These are phyloP conservation scores for Drosophila equinoxialis DNA, from an alignment of 1,140 invertebrate genomes.

Conservation along the genomic window DNA sequence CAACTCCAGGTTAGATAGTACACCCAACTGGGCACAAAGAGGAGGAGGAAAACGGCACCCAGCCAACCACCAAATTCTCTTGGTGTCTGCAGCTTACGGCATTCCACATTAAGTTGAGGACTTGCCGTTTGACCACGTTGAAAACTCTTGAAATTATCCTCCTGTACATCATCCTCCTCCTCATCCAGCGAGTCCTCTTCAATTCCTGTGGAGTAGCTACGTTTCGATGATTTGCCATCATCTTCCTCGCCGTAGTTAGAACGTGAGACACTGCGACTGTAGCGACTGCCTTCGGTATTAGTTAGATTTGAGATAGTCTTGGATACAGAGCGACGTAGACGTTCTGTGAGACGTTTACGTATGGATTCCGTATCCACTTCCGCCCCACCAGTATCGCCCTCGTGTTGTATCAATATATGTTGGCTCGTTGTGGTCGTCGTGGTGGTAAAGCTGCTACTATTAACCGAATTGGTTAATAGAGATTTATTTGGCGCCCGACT, in stretches of 20 bases:
- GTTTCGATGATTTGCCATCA: slow-evolving; percentile 72
- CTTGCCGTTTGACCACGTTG: slow-evolving; percentile 28
- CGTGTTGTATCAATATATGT: slow-evolving; percentile 61
- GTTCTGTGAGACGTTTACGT: slow-evolving; percentile 64
- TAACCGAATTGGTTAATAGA: slow-evolving; percentile 62
- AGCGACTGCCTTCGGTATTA: slow-evolving; percentile 67
- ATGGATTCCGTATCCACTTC: slow-evolving; percentile 63
- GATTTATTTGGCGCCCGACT: slow-evolving; percentile 56
- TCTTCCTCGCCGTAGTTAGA: slow-evolving; percentile 78
- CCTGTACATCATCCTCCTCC: slow-evolving; percentile 51
- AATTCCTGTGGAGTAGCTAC: slow-evolving; percentile 83
- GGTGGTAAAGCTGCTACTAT: slow-evolving; percentile 59
- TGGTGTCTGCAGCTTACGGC: slow-evolving; percentile 50
- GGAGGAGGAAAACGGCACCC: slow-evolving; percentile 67
- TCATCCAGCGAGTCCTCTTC: slow-evolving; percentile 70
- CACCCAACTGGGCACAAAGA: slow-evolving; percentile 57
- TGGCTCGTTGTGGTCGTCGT: slow-evolving; percentile 56
- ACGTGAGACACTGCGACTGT: slow-evolving; percentile 73
- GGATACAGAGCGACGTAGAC: slow-evolving; percentile 70
- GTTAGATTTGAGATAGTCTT: slow-evolving; percentile 65
- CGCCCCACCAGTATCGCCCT: slow-evolving; percentile 38
- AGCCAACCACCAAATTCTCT: slow-evolving; percentile 79
- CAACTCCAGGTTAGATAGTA: slow-evolving; percentile 80
- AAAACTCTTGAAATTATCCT: slow-evolving; percentile 68
- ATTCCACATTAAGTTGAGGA: slow-evolving; percentile 16